Base-by-base conservation (phyloP, 2,113 vertebrate genomes). In the Hiodon alosoides region DNA sequence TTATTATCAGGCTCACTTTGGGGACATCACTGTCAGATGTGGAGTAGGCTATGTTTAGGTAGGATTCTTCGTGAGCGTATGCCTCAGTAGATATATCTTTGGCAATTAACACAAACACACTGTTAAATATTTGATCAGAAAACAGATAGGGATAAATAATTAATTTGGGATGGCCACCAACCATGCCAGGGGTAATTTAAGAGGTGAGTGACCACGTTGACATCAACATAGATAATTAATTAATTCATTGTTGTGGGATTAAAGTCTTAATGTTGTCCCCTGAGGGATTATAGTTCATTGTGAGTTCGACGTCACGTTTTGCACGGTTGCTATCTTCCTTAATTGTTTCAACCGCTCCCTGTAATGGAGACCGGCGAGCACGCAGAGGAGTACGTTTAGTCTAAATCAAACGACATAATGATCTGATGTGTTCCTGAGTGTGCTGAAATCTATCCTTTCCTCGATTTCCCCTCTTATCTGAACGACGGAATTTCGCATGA, bases 191-290 rank as follows among this genome's bases (percentile, higher is more conserved):
- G n/a, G 13, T 13, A 52, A 62, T 72, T 14, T 72, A 52, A 72
- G 6, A 61, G 58, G 70, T 51, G 70, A 17, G 57, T 48, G 14
- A 13, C 47, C 71, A 14, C 8, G 52, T 50, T n/a, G 67, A 69
- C 67, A 59, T 71, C 60, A 57, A 57, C 69, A 58, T 70, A 31
- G 69, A 70, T 70, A 55, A 70, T 70, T 70, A 4, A 46, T 70
- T 55, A 4, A 55, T 55, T 70, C 11, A 14, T 46, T 17, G 16
- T 8, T 31, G 68, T 9, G 17, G 53, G 16, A 70, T 70, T 70
- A 57, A 57, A 10, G 53, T 71, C 60, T 71, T 60, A 50, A 52
- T 13, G 7, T 60, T 55, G 46, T 16, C 57, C 55, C 8, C 3
- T 48, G 59, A 50, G 17, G 57, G 55, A 71, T 71, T 71, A 60